phyloP scores from a whole-genome alignment of 2,888 invertebrate genomes.

The Argynnis bischoffii region DNA sequence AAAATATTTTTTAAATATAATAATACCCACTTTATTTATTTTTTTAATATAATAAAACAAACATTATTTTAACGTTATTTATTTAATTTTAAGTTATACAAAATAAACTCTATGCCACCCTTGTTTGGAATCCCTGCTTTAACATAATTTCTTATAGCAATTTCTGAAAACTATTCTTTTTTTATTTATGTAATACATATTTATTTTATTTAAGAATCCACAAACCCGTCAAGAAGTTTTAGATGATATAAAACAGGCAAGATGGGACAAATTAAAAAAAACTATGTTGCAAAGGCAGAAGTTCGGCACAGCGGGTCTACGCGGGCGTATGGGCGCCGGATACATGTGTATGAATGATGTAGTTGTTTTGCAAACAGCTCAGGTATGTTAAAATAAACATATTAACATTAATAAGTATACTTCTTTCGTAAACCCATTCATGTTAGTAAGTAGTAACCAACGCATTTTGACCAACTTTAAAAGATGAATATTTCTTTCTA shows the following conservation, averaged over 20 bases:
- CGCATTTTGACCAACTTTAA: too few relatives aligned
- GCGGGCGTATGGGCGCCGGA: conserved; percentile 96
- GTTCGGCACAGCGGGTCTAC: conserved; percentile 97
- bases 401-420: too few relatives aligned
- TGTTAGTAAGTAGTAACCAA: too few relatives aligned
- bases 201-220: conserved; percentile 77
- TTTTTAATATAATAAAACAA: too few relatives aligned
- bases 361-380: conserved; percentile 96
- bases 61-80: too few relatives aligned
- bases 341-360: conserved; percentile 98
- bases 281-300: conserved; percentile 87
- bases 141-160: not conserved
- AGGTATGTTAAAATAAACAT: conserved; percentile 64
- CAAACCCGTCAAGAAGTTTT: conserved; percentile 84
- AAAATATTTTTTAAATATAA: too few relatives aligned
- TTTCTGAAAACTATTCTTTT: not conserved
- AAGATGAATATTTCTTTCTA: too few relatives aligned
- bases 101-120: too few relatives aligned
- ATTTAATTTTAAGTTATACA: too few relatives aligned
- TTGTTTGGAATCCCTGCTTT: too few relatives aligned
- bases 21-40: too few relatives aligned
- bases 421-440: too few relatives aligned
- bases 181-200: not conserved
- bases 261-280: conserved; percentile 83
- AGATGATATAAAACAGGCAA: conserved; percentile 77